Percentiles rank a stretch among this genome's conserved stretches.
These are phyloP conservation scores for Heterotis niloticus DNA, from an alignment of 2,113 vertebrate genomes.

Conservation along the genomic window DNA sequence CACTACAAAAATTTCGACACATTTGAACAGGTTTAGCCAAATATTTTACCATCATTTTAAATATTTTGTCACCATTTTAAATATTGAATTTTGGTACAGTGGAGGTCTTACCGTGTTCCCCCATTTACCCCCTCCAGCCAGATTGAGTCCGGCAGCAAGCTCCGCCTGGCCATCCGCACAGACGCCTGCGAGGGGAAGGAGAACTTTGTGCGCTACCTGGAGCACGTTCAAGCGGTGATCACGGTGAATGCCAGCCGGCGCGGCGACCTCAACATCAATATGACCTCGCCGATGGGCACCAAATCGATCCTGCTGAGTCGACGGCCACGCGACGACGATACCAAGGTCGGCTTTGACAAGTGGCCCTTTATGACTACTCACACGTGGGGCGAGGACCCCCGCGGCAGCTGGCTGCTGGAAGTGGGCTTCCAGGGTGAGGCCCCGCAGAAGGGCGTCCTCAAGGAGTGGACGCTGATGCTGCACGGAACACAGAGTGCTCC, in stretches of 20 bases:
- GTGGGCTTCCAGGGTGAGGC: constrained; percentile 77
- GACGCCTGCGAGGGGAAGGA: constrained; percentile 90
- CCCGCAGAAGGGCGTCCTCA: constrained; percentile 82
- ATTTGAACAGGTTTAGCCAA: no score
- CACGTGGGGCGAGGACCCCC: constrained; percentile 96
- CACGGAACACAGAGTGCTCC: constrained; percentile 97
- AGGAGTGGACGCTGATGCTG: constrained; percentile 97
- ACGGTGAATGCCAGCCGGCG: constrained; percentile 87
- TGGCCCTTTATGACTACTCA: constrained; percentile 99
- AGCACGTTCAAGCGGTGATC: constrained; percentile 92
- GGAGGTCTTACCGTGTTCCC: not conserved
- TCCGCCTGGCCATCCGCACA: constrained; percentile 78
- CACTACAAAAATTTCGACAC: no score
- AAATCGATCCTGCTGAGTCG: constrained; percentile 94
- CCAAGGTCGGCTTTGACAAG: constrained; percentile 98
- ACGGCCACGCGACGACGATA: constrained; percentile 87
- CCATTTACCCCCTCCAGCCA: constrained; percentile 64
- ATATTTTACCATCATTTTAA: not conserved
- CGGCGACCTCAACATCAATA: constrained; percentile 94
- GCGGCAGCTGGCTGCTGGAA: constrained; percentile 91
- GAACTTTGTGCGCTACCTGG: constrained; percentile 96
- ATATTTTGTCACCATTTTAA: no score
- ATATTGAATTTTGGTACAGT: not conserved
- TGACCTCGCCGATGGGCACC: constrained; percentile 97
- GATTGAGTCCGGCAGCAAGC: constrained; percentile 78